Evolutionary conservation across 2,113 vertebrate species (phyloP), one percentile per base, ranked within the genome.

Genomic region (Turnix velox): DNA sequence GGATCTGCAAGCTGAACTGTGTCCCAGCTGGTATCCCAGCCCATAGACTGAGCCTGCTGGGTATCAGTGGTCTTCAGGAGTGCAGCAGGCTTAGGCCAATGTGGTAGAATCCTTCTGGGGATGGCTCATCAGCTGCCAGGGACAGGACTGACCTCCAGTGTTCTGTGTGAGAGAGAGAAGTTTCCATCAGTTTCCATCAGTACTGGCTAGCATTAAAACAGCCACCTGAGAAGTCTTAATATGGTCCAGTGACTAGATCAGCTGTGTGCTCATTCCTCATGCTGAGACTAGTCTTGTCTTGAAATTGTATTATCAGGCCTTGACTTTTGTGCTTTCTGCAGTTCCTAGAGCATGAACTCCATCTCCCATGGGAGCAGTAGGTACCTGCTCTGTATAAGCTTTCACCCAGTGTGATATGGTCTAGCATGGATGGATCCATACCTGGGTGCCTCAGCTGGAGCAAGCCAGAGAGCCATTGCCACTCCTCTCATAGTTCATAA

Each of bases 31-130:
- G 28, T 46, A 9, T 46, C 63, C 33, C 62, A 30, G 48, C 25
- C 45, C 2, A 1, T 10, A 15, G 40, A 27, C 39, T 51, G 27
- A 62, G 37, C 19, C 52, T 43, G 63, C 40, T 2, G 12, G 55
- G 46, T 37, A 16, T n/a, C 57, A 45, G 28, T 37, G 74, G 22
- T 11, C 9, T 8, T 30, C 24, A 3, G 54, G 27, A 57, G 35
- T 0, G 2, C 46, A 39, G 61, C 28, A n/a, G 45, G 57, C 42
- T 65, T 0, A 2, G 25, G 73, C 10, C 0, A 3, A 4, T 6
- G 20, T 57, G 67, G 33, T 23, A 55, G 6, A 87, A n/a, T 58
- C 40, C 10, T 10, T 1, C 8, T 13, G 35, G n/a, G 37, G 59
- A 35, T 1, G 0, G 15, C 33, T 61, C 9, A 27, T 31, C n/a